Evolutionary conservation across 1,140 invertebrate species (phyloP).

Genomic region (Drosophila elegans): DNA sequence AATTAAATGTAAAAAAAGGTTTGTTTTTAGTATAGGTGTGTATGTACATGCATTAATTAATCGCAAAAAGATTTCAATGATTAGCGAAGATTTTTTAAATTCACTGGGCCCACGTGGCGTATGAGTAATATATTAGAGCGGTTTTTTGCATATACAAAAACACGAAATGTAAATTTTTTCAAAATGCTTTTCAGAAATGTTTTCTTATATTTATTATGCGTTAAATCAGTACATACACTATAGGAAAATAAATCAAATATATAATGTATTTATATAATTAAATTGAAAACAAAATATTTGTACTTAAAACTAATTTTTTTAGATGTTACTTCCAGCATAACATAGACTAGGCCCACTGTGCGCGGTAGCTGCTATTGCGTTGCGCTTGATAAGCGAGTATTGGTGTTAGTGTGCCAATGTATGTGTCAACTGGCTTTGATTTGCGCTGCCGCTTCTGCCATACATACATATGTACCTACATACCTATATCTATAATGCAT

Average conservation of each 20-base stretch:
- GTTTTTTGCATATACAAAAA: not conserved
- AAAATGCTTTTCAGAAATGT: not conserved
- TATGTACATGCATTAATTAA: too few relatives aligned
- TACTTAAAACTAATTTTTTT: too few relatives aligned
- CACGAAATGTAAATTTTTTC: not conserved
- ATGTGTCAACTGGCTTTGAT: slow-evolving; percentile 81
- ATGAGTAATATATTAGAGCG: slow-evolving; percentile 8
- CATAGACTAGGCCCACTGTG: slow-evolving; percentile 37
- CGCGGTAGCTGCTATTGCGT: slow-evolving; percentile 63
- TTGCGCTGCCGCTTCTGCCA: slow-evolving; percentile 53
- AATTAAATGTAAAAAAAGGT: not conserved
- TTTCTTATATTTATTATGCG: too few relatives aligned
- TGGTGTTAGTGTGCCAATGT: slow-evolving; percentile 50
- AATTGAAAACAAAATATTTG: too few relatives aligned
- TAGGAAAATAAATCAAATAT: too few relatives aligned
- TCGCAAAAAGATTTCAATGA: too few relatives aligned
- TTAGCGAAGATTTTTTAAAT: too few relatives aligned
- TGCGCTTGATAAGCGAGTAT: slow-evolving; percentile 71
- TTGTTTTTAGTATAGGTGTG: too few relatives aligned
- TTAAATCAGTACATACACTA: too few relatives aligned
- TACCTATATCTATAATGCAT: slow-evolving; percentile 17
- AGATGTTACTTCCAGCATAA: not conserved
- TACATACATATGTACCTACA: slow-evolving; percentile 5
- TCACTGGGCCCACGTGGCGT: not conserved
- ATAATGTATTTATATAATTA: too few relatives aligned